These are phyloP conservation scores for Chrosomus eos DNA, from an alignment of 2,797 vertebrate genomes.

Conservation along the genomic window DNA sequence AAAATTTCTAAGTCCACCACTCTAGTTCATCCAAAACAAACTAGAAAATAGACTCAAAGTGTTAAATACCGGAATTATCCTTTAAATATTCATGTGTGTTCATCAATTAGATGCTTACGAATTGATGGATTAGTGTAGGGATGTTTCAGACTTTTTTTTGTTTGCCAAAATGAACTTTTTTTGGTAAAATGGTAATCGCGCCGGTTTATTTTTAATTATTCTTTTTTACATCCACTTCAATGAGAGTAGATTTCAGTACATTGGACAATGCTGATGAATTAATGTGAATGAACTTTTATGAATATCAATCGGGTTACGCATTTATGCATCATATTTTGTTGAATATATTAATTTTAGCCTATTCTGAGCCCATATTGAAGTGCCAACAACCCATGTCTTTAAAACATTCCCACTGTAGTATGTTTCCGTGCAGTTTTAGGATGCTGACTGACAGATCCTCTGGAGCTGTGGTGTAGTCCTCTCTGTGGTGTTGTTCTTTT, in stretches of 20 bases:
- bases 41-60: too few relatives aligned
- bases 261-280: not conserved
- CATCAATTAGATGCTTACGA: not conserved
- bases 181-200: not conserved
- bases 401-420: conserved; percentile 32
- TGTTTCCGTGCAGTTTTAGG: conserved; percentile 47
- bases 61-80: too few relatives aligned
- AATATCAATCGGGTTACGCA: not conserved
- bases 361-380: conserved; percentile 20
- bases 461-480: conserved; percentile 59
- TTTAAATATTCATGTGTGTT: not conserved
- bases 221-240: not conserved
- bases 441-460: conserved; percentile 54
- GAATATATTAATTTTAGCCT: not conserved
- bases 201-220: not conserved
- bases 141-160: not conserved
- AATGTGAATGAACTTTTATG: not conserved
- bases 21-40: too few relatives aligned
- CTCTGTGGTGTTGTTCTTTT: conserved; percentile 75
- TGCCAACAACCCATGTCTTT: conserved; percentile 33
- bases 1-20: too few relatives aligned
- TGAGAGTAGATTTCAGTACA: not conserved
- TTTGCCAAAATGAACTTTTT: not conserved
- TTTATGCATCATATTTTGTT: not conserved
- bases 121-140: not conserved